Evolutionary conservation across 2,113 vertebrate species (phyloP).

Genomic region (Tachysurus fulvidraco): DNA sequence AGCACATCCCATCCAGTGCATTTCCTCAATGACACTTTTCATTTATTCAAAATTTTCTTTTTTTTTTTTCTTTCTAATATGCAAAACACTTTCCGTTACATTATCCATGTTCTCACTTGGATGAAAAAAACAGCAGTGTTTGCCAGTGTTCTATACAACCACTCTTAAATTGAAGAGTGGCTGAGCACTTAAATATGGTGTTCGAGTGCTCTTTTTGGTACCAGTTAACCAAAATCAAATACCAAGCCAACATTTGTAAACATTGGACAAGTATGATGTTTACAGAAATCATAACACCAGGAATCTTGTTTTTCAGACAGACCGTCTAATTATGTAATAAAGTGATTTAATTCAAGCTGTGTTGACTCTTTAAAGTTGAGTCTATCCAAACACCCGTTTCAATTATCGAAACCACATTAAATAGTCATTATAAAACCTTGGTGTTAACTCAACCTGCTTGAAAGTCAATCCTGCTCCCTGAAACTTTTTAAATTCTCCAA

Average conservation of each 20-base stretch:
- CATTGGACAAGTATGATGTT: constrained; percentile 35
- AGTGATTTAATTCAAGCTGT: constrained; percentile 7
- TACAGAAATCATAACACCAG: constrained; percentile 26
- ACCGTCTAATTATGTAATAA: constrained; percentile 24
- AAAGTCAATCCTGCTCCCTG: not conserved
- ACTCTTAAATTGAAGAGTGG: constrained; percentile 7
- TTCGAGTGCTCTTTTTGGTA: constrained; percentile 3
- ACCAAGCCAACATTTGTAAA: constrained; percentile 39
- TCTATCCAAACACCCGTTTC: constrained; percentile 15
- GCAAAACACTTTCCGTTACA: not conserved
- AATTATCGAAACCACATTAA: constrained; percentile 37
- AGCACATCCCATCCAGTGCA: not conserved
- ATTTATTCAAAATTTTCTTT: not conserved
- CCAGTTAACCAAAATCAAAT: constrained; percentile 21
- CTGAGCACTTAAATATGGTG: constrained; percentile 12
- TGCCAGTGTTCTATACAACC: not conserved
- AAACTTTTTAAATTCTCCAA: not conserved
- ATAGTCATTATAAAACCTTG: constrained; percentile 15
- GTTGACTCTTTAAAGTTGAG: constrained; percentile 7
- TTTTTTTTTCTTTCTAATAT: constrained; percentile 7
- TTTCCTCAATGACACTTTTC: not conserved
- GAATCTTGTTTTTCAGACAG: constrained; percentile 11
- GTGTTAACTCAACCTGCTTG: not conserved
- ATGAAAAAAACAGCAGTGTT: not conserved
- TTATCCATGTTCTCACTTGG: not conserved